phyloP scores from a whole-genome alignment of 2,888 invertebrate genomes.

The Leptothorax acervorum region DNA sequence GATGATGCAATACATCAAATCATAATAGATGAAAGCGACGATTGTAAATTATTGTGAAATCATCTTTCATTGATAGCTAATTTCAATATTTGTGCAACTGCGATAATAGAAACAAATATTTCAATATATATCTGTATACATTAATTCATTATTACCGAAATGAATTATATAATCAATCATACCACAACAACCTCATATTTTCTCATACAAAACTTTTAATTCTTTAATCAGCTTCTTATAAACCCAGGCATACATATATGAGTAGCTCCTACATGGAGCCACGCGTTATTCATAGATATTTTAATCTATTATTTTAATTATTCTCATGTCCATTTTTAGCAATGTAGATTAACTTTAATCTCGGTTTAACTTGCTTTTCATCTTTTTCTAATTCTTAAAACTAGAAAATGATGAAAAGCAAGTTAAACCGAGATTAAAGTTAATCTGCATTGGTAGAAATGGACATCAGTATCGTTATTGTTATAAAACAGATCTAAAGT shows the following conservation, averaged over 20 bases:
- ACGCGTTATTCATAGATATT: neutral
- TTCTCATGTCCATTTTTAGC: too few relatives aligned
- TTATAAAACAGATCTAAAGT: neutral
- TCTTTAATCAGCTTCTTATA: neutral
- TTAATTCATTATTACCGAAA: neutral
- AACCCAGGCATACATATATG: neutral
- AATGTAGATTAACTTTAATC: too few relatives aligned
- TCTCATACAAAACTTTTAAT: neutral
- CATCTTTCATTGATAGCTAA: neutral
- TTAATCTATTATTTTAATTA: conserved; percentile 3
- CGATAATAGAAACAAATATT: neutral
- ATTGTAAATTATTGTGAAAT: conserved; percentile 11
- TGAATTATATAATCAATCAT: neutral
- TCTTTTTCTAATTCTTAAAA: too few relatives aligned
- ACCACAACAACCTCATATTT: neutral
- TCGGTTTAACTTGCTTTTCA: too few relatives aligned
- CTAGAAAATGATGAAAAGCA: too few relatives aligned
- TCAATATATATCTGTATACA: neutral
- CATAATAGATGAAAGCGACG: neutral
- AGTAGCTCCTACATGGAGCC: neutral
- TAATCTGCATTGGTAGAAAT: too few relatives aligned
- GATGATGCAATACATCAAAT: neutral
- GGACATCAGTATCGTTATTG: neutral
- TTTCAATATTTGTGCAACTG: neutral
- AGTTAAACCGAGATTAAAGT: too few relatives aligned